These are phyloP conservation scores for Ischnus inquisitorius DNA, from an alignment of 2,888 invertebrate species.

Conservation along the genomic window DNA sequence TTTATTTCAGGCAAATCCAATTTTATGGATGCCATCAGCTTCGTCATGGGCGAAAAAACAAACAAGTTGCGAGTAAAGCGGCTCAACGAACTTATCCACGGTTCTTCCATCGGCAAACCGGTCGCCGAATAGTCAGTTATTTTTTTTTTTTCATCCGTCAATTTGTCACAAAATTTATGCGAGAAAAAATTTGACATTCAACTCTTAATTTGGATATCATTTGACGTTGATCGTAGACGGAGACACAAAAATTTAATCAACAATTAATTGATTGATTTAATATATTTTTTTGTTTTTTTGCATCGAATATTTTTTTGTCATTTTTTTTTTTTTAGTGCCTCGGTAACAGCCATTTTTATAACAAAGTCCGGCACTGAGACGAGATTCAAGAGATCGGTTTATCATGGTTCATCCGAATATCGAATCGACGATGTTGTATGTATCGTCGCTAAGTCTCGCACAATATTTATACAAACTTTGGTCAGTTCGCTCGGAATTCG, in stretches of 20 bases:
- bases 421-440: constrained; percentile 95
- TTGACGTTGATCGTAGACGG: too few species aligned
- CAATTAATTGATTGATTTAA: background rate
- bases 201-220: background rate
- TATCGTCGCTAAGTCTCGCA: background rate
- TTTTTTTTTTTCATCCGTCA: background rate
- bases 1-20: constrained; percentile 96
- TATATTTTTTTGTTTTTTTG: background rate
- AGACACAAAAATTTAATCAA: too few species aligned
- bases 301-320: background rate
- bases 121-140: constrained; percentile 90
- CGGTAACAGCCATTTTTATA: constrained; percentile 97
- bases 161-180: background rate
- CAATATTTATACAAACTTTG: background rate
- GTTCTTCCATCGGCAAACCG: constrained; percentile 98
- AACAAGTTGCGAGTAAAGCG: constrained; percentile 97
- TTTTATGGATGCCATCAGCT: constrained; percentile 99
- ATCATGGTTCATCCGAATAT: constrained; percentile 97
- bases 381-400: constrained; percentile 95
- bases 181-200: background rate
- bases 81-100: constrained; percentile 98
- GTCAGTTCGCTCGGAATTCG: too few species aligned
- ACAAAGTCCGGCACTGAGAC: constrained; percentile 92
- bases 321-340: constrained; percentile 89
- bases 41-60: constrained; percentile 99